Conservation (phyloP, 2,113 vertebrate species). For the Columba janthina region DNA sequence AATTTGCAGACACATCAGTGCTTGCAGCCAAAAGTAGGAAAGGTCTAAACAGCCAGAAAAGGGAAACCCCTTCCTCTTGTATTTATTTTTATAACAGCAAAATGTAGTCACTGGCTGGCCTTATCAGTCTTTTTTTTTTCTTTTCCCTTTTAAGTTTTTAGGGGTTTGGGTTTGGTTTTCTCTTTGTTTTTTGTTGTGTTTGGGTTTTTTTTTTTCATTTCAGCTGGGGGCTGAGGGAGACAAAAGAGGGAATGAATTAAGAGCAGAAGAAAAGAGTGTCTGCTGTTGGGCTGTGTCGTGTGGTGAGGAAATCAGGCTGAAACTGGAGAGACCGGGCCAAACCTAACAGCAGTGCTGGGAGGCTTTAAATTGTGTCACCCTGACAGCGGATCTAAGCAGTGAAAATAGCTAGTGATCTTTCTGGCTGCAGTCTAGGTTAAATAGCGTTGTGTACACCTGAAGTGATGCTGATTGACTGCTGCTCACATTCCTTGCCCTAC, state of each 20-base stretch:
- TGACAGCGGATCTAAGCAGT: neutral
- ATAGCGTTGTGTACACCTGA: neutral
- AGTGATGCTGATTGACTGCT: neutral
- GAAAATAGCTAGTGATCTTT: neutral
- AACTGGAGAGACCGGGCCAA: constrained; percentile 41
- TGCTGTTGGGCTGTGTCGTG: neutral
- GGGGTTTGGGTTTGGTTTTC: too few species aligned
- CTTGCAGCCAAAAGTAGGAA: constrained; percentile 6
- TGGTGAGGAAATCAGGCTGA: constrained; percentile 51
- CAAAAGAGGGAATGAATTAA: constrained; percentile 40
- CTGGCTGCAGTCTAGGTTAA: neutral
- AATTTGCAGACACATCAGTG: neutral
- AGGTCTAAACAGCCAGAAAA: neutral
- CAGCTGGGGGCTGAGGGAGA: neutral
- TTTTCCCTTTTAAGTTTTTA: neutral
- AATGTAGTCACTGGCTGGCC: neutral
- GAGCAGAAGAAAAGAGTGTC: neutral
- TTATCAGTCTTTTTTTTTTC: neutral
- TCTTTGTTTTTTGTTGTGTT: too few species aligned
- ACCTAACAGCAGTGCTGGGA: neutral
- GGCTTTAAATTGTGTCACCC: constrained; percentile 7
- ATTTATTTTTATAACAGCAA: constrained; percentile 25
- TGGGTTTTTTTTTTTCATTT: neutral
- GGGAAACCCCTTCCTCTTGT: constrained; percentile 28
- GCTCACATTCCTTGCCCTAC: neutral